Base-by-base conservation (phyloP, 2,888 invertebrate genomes). In the Entomobrya proxima region DNA sequence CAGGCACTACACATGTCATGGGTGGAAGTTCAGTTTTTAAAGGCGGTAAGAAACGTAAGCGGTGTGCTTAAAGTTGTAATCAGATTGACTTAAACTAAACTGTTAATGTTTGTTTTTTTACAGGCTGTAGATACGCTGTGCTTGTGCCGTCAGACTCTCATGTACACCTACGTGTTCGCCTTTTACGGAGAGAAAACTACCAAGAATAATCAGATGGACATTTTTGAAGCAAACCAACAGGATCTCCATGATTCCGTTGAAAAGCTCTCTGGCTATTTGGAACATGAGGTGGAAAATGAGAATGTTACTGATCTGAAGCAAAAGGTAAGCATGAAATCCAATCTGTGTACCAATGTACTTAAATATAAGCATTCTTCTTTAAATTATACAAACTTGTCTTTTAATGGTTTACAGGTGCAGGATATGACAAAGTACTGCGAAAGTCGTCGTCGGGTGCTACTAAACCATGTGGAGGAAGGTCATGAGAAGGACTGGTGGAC, bases 151-250 rank as follows among this genome's bases (percentile, higher is more conserved):
- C 93, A 93, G 88, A 93, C 93, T 1, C 92, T 94, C 72, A 94
- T 94, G 93, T 94, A 93, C 91, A 94, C 94, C 2, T 94, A 94
- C 90, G 93, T 93, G 27, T 94, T 94, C 91, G 94, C 94, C 21
- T 94, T 93, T 91, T 94, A 94, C 90, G 91, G 94, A 80, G 91
- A 91, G 88, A 92, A 93, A 90, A 64, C 64, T n/a, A 72, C 58
- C 18, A 9, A 72, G 9, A 93, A 93, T 91, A 93, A 94, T 91
- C 93, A 93, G 90, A 92, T 93, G 37, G 92, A 92, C 69, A 94
- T 94, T 67, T 94, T 94, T 91, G 94, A 94, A 91, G 93, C 93
- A 75, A 93, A 94, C 91, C 93, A 94, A 91, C 92, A 92, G 87
- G 94, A 94, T 91, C 91, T 94, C 88, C 94, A 94, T 91, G 92